Evolutionary conservation across 2,797 vertebrate species (phyloP), one percentile per base, ranked within the genome.

Genomic region (Platyrinchus mystaceus): DNA sequence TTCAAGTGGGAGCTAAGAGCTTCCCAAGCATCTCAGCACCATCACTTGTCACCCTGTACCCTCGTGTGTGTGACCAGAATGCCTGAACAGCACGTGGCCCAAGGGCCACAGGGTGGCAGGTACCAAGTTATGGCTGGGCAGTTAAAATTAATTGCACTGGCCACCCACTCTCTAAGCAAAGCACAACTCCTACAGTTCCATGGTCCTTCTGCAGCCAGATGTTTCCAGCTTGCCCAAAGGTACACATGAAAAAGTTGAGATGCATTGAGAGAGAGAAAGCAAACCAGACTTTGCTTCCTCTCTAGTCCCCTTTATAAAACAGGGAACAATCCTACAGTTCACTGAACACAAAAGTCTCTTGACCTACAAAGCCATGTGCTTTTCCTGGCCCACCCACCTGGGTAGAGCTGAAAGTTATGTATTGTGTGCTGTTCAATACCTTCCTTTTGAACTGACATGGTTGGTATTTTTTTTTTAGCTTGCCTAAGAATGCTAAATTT

Each of bases 41-140:
- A 14, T 36, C 50, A 10, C 0, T 23, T 0, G 1, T 39, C 34
- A 30, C 55, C 47, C 59, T 43, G n/a, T 37, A 22, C 9, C 16
- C 36, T 30, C 21, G 5, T 13, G 21, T n/a, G 36, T 2, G 2
- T 8, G 43, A 37, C 34, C 43, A 41, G 41, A 52, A 9, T 2
- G 21, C 44, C 67, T 10, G n/a, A 62, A 20, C 5, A 55, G 58
- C 36, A 27, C 9, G 1, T 0, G 17, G 59, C 60, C 53, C n/a
- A 9, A 32, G 36, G 66, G 32, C 19, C 30, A 3, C 22, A 50
- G 50, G 5, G 18, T 73, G 44, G 13, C 58, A 87, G 63, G n/a
- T 26, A 32, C 62, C 67, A 43, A 3, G 34, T 27, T 41, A 36
- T 24, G 43, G 37, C 60, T 3, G 19, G 36, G 26, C 6, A 6